Percentiles rank a stretch among this genome's conserved stretches.
Conservation (phyloP, 1,140 invertebrate genomes). For the Medauroidea extradentata region DNA sequence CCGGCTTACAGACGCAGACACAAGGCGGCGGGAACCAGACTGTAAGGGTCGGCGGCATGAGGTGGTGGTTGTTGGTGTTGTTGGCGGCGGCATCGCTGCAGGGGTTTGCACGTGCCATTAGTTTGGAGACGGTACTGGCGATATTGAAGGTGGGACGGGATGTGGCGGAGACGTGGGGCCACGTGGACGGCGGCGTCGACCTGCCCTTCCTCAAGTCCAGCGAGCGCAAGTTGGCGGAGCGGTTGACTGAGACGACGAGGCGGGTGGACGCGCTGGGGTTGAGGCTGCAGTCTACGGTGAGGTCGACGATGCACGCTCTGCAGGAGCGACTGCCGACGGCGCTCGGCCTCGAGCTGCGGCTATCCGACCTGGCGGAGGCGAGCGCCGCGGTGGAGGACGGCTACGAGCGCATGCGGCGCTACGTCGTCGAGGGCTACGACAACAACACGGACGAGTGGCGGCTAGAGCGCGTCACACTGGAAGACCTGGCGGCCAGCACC, state of each 20-base stretch:
- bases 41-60: background rate
- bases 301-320: conserved; percentile 33
- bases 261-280: conserved; percentile 38
- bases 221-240: conserved; percentile 49
- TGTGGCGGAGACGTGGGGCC: conserved; percentile 56
- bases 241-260: conserved; percentile 44
- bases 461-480: conserved; percentile 57
- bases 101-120: conserved; percentile 13
- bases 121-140: conserved; percentile 51
- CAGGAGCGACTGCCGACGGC: conserved; percentile 38
- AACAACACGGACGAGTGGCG: background rate
- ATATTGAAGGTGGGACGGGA: conserved; percentile 56
- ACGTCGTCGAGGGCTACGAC: conserved; percentile 1
- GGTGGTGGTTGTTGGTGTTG: background rate
- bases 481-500: conserved; percentile 61
- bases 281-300: conserved; percentile 18
- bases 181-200: conserved; percentile 52
- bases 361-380: conserved; percentile 54
- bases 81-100: conserved; percentile 7
- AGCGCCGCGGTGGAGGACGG: conserved; percentile 49
- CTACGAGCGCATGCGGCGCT: background rate
- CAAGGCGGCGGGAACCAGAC: background rate
- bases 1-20: background rate
- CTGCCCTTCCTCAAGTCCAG: conserved; percentile 52
- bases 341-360: conserved; percentile 47